Percentiles rank a stretch among this genome's conserved stretches.
Evolutionary conservation across 1,140 invertebrate species (phyloP).

Genomic region (Eumeta japonica): DNA sequence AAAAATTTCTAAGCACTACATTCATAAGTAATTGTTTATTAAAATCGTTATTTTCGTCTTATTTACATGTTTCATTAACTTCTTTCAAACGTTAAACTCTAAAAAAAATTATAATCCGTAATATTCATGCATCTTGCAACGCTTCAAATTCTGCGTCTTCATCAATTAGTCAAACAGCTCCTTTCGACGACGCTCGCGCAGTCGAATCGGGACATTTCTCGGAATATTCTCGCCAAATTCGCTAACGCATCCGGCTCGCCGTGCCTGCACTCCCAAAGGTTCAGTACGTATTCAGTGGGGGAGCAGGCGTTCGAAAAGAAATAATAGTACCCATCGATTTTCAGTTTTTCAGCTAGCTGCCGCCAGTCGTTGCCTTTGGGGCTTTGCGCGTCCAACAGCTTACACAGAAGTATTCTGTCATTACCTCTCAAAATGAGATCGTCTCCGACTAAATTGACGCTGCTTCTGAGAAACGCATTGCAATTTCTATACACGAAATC

Average conservation of each 20-base stretch:
- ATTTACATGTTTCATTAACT: too few species aligned
- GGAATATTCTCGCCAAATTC: conserved; percentile 84
- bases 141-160: too few species aligned
- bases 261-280: conserved; percentile 93
- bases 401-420: conserved; percentile 83
- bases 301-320: conserved; percentile 95
- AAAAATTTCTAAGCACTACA: too few species aligned
- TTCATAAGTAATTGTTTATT: too few species aligned
- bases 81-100: too few species aligned
- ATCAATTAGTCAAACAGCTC: too few species aligned
- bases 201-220: conserved; percentile 89
- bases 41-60: too few species aligned
- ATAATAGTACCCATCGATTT: conserved; percentile 91
- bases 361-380: conserved; percentile 92
- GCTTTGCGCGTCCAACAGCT: conserved; percentile 86
- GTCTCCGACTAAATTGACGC: too few species aligned
- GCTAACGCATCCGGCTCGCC: conserved; percentile 76
- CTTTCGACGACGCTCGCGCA: conserved; percentile 84
- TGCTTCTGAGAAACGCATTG: too few species aligned
- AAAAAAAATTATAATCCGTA: too few species aligned
- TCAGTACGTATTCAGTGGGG: conserved; percentile 92
- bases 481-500: conserved; percentile 38
- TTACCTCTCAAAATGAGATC: too few species aligned
- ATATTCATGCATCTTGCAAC: too few species aligned
- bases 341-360: conserved; percentile 85